Percentiles rank a stretch among this genome's conserved stretches.
phyloP scores from a whole-genome alignment of 2,888 invertebrate species.

The Papilio elwesi region DNA sequence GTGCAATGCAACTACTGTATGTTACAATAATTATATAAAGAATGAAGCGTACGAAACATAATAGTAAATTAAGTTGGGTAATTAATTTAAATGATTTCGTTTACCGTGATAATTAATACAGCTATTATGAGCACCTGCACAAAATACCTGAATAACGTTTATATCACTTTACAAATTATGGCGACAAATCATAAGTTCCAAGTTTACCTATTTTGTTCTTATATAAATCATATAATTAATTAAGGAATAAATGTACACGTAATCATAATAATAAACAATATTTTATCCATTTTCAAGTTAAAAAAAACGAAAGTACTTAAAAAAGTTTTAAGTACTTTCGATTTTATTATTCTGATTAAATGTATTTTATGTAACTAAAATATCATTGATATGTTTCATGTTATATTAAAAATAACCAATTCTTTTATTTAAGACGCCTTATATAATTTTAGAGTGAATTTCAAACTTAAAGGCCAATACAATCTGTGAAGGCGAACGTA shows the following conservation, averaged over 20 bases:
- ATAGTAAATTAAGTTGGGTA: constrained; percentile 15
- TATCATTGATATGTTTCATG: neutral
- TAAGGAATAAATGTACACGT: too few relatives aligned
- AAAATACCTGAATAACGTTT: constrained; percentile 30
- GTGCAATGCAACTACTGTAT: too few relatives aligned
- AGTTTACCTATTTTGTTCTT: neutral
- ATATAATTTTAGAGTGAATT: constrained; percentile 1
- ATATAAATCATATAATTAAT: too few relatives aligned
- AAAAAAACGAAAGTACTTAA: too few relatives aligned
- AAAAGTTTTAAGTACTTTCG: too few relatives aligned
- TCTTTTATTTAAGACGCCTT: neutral
- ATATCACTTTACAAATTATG: constrained; percentile 15
- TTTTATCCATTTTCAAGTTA: neutral
- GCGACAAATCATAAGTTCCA: constrained; percentile 25
- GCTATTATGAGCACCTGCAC: constrained; percentile 35
- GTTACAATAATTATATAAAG: too few relatives aligned
- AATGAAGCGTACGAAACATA: too few relatives aligned
- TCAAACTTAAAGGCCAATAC: constrained; percentile 24
- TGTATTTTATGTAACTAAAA: too few relatives aligned
- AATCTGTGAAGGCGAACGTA: constrained; percentile 30
- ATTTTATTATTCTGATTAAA: too few relatives aligned
- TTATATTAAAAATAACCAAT: neutral
- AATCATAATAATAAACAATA: neutral
- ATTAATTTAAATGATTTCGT: constrained; percentile 33
- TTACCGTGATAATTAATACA: constrained; percentile 36